Conservation (phyloP, 2,113 vertebrate genomes). For the Camelus bactrianus region DNA sequence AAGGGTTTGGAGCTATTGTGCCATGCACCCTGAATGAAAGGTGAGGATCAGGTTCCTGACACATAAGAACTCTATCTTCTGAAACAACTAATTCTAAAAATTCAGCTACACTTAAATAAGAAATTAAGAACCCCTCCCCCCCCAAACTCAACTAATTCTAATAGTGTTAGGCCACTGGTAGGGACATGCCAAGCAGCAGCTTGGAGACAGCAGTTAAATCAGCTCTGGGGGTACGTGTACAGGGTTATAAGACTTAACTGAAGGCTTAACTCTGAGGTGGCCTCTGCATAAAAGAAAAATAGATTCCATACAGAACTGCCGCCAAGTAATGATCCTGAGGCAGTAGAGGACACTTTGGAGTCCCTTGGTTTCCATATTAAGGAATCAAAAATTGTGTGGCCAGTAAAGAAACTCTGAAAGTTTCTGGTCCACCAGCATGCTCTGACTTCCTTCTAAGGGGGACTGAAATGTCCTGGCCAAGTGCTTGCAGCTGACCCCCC, state of each 20-base stretch:
- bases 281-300: neutral
- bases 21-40: neutral
- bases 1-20: neutral
- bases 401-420: neutral
- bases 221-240: neutral
- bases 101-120: too few relatives aligned
- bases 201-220: neutral
- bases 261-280: neutral
- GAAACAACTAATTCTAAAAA: neutral
- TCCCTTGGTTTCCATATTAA: neutral
- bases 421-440: neutral
- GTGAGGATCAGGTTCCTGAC: neutral
- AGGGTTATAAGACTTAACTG: neutral
- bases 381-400: neutral
- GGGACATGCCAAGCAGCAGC: neutral
- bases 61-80: neutral
- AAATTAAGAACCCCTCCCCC: too few relatives aligned
- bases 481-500: neutral
- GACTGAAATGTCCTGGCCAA: neutral
- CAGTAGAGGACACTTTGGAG: neutral
- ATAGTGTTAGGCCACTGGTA: neutral
- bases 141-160: neutral
- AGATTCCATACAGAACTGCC: neutral
- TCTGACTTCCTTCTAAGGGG: neutral
- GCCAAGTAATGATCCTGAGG: constrained; percentile 7